Conservation (phyloP, 2,113 vertebrate species). For the Mormoops blainvillei region DNA sequence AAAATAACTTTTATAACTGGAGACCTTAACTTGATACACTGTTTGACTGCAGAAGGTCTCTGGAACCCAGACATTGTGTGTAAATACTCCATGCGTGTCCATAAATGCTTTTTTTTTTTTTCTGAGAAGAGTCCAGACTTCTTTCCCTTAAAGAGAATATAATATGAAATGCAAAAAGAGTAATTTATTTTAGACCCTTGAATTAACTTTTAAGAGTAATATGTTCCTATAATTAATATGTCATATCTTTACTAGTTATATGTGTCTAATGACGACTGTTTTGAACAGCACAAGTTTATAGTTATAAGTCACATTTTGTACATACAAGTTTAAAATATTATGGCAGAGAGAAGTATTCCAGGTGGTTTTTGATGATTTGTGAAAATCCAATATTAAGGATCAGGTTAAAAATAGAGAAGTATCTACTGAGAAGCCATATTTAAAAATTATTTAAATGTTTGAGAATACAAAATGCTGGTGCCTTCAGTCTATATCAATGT, state of each 20-base stretch:
- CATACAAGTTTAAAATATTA: not conserved
- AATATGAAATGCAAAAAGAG: not conserved
- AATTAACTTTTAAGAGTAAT: not conserved
- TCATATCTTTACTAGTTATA: not conserved
- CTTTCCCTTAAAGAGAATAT: not conserved
- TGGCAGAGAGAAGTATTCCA: not conserved
- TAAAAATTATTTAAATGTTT: not conserved
- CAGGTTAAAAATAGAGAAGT: not conserved
- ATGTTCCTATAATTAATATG: not conserved
- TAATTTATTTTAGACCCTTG: not conserved
- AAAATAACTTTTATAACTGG: not conserved
- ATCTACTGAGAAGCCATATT: not conserved
- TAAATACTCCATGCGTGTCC: not conserved
- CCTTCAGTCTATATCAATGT: not conserved
- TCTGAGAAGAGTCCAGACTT: not conserved
- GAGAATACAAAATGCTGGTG: not conserved
- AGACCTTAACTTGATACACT: not conserved
- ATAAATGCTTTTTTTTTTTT: not conserved
- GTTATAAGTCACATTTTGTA: not conserved
- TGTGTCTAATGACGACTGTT: not conserved
- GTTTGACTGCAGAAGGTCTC: not conserved
- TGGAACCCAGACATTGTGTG: not conserved
- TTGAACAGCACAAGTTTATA: not conserved
- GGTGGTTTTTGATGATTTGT: not conserved
- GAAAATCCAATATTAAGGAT: not conserved